Conservation (phyloP, 2,888 invertebrate species). For the Lasioglossum figueresi region DNA sequence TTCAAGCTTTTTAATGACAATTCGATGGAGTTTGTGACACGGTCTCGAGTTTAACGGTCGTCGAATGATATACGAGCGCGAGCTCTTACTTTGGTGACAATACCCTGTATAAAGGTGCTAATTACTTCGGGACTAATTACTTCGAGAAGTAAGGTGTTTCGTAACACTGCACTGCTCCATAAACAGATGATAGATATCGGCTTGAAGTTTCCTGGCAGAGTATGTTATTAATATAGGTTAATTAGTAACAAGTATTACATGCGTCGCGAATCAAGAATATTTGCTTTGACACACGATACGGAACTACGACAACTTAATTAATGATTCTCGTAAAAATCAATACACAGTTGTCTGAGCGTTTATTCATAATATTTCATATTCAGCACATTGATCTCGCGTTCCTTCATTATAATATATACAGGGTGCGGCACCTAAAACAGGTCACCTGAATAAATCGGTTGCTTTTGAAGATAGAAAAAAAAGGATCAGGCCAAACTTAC, state of each 20-base stretch:
- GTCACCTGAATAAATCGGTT: too few species aligned
- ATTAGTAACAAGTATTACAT: constrained; percentile 45
- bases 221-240: constrained; percentile 42
- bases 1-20: constrained; percentile 2
- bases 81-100: constrained; percentile 59
- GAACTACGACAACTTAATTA: background rate
- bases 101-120: constrained; percentile 61
- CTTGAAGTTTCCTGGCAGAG: constrained; percentile 51
- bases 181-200: constrained; percentile 61
- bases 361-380: background rate
- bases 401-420: background rate
- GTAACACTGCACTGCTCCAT: constrained; percentile 52
- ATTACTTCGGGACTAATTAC: constrained; percentile 68
- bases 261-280: background rate
- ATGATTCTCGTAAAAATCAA: background rate
- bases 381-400: background rate
- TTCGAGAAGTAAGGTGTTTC: constrained; percentile 62
- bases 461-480: too few species aligned
- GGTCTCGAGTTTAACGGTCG: constrained; percentile 44
- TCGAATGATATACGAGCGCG: constrained; percentile 46
- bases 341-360: background rate
- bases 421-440: too few species aligned
- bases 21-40: constrained; percentile 26
- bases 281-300: background rate
- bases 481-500: too few species aligned